These are phyloP conservation scores for Camptogramma bilineatum DNA, from an alignment of 2,888 invertebrate species.

Conservation along the genomic window DNA sequence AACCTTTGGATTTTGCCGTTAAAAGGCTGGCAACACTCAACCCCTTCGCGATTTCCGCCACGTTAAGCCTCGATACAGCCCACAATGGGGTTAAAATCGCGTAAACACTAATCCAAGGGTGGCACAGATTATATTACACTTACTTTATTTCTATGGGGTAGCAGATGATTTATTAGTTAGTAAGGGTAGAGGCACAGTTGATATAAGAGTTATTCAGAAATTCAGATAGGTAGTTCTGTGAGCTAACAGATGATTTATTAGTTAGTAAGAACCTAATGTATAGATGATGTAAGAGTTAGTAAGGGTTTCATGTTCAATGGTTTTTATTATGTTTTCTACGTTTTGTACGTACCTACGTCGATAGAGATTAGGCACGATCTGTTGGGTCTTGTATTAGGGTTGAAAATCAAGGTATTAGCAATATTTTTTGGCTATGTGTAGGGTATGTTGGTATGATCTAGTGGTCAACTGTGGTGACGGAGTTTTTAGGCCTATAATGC, in stretches of 20 bases:
- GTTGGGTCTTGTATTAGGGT: slow-evolving; percentile 21
- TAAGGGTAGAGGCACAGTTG: neutral
- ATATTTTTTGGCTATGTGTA: neutral
- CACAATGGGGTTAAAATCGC: slow-evolving; percentile 47
- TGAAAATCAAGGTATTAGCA: slow-evolving; percentile 15
- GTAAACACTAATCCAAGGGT: slow-evolving; percentile 37
- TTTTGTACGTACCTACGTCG: slow-evolving; percentile 36
- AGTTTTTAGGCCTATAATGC: too few species aligned
- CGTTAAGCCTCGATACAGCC: slow-evolving; percentile 33
- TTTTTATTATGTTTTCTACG: slow-evolving; percentile 22
- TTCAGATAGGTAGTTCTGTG: neutral
- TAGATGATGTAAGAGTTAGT: too few species aligned
- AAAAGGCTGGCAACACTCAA: slow-evolving; percentile 35
- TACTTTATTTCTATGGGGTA: neutral
- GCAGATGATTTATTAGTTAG: slow-evolving; percentile 22
- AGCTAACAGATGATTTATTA: neutral
- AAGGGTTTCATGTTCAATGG: neutral
- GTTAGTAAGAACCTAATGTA: too few species aligned
- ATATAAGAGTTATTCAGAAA: slow-evolving; percentile 7
- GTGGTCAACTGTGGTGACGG: too few species aligned
- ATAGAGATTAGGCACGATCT: slow-evolving; percentile 25
- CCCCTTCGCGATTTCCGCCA: slow-evolving; percentile 33
- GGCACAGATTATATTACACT: slow-evolving; percentile 23
- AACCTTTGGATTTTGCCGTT: slow-evolving; percentile 10
- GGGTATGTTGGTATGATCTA: too few species aligned